phyloP scores from a whole-genome alignment of 1,140 invertebrate genomes.

The Sipha flava region DNA sequence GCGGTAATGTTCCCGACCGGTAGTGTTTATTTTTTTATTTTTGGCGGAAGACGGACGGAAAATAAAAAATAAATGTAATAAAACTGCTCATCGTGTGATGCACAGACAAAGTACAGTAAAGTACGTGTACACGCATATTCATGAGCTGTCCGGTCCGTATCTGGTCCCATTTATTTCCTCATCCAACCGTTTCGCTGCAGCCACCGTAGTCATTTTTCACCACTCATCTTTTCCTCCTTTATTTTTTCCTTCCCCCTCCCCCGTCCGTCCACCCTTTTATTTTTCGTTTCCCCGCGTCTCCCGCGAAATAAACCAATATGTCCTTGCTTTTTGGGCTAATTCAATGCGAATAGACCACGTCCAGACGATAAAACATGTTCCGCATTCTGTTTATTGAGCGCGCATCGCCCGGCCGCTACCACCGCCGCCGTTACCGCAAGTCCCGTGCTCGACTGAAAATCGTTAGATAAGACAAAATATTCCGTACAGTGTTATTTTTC shows the following conservation, averaged over 20 bases:
- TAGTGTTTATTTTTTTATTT: constrained; percentile 8
- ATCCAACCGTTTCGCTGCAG: background rate
- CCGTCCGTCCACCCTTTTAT: background rate
- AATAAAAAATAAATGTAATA: background rate
- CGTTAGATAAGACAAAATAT: constrained; percentile 21
- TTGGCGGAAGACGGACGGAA: background rate
- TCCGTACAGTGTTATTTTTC: background rate
- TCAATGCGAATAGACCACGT: constrained; percentile 27
- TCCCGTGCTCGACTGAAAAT: background rate
- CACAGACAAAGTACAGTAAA: constrained; percentile 21
- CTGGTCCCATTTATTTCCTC: constrained; percentile 28
- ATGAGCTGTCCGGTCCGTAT: constrained; percentile 27
- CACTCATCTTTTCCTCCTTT: background rate
- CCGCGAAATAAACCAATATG: constrained; percentile 22
- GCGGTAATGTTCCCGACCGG: no score
- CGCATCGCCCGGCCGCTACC: background rate
- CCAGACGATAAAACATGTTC: constrained; percentile 23
- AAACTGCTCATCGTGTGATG: constrained; percentile 1
- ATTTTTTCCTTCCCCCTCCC: background rate
- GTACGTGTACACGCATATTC: constrained; percentile 28
- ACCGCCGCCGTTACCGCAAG: background rate
- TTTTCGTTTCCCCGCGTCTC: background rate
- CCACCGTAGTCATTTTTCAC: background rate
- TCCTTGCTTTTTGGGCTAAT: constrained; percentile 23
- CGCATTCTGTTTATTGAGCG: background rate